Evolutionary conservation across 2,888 invertebrate genomes (phyloP).

Genomic region (Aleiodes testaceus): DNA sequence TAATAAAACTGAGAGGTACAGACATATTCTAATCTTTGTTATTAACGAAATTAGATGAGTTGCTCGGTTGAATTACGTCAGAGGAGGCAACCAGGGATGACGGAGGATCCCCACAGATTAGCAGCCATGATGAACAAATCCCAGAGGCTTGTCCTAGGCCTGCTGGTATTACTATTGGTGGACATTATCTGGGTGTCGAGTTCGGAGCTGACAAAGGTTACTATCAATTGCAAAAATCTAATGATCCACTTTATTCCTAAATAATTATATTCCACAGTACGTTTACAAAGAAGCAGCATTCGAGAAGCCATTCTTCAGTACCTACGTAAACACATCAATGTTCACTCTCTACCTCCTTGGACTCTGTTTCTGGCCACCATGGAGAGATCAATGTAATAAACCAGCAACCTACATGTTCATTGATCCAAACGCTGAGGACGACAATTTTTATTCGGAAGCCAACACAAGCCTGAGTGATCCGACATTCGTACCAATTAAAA

Average conservation of each 20-base stretch:
- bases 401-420: slow-evolving; percentile 84
- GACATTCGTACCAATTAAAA: slow-evolving; percentile 91
- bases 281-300: slow-evolving; percentile 88
- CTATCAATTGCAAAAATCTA: slow-evolving; percentile 38
- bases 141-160: slow-evolving; percentile 86
- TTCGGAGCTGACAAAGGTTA: slow-evolving; percentile 94
- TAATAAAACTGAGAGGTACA: neutral
- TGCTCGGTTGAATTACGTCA: slow-evolving; percentile 70
- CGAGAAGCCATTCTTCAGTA: slow-evolving; percentile 96
- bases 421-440: slow-evolving; percentile 85
- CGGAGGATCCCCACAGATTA: slow-evolving; percentile 71
- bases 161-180: slow-evolving; percentile 90
- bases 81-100: slow-evolving; percentile 68
- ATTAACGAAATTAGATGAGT: slow-evolving; percentile 59
- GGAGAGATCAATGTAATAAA: slow-evolving; percentile 88
- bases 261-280: slow-evolving; percentile 79
- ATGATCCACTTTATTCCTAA: neutral
- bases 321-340: slow-evolving; percentile 95
- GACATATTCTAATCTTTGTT: neutral
- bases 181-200: slow-evolving; percentile 97
- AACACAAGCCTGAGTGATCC: slow-evolving; percentile 87
- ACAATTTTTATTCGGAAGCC: slow-evolving; percentile 83
- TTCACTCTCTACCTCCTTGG: slow-evolving; percentile 93
- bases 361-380: slow-evolving; percentile 91
- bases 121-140: slow-evolving; percentile 77